Evolutionary conservation across 2,113 vertebrate genomes (phyloP), one percentile per base, ranked within the genome.

Genomic region (Phalacrocorax brasilianus): DNA sequence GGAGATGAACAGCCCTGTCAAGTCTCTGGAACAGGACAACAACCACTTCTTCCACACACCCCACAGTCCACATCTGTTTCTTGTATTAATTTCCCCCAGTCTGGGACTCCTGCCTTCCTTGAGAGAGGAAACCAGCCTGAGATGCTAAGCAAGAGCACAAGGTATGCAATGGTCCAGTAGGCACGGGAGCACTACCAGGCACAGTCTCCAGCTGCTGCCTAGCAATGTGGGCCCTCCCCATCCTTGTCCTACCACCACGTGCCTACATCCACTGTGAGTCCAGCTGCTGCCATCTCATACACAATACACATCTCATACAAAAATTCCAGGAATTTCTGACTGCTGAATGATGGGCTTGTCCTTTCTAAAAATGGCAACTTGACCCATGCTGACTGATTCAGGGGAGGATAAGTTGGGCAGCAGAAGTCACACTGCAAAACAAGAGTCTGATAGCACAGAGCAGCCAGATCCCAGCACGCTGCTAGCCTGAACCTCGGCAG

Each of bases 231-330:
- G 30, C 52, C 20, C 42, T 80, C 28, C 12, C 50, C 24, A 58
- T 20, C 61, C 32, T 32, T 17, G 42, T 55, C 44, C 28, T 52
- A 38, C 28, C 24, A 44, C 24, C 32, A 19, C 0, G 0, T 9
- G 10, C 55, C 74, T n/a, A 50, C 0, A 1, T n/a, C 28, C 49
- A 16, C 32, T 2, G 0, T 2, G 7, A 49, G 20, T 38, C 49
- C 70, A 38, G 74, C 16, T 65, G 49, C 62, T 65, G 49, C 8
- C 20, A 47, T 11, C 79, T 62, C 63, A 26, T 12, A 17, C 4
- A 3, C 28, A 20, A 47, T 47, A 47, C 20, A 47, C 45, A 45
- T 47, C 45, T 47, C 45, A 20, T 20, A 20, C 19, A 47, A 47
- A 47, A 47, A 20, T 74, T 52, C 42, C 44, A 80, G 28, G 68